These are phyloP conservation scores for Erebia aethiops DNA, from an alignment of 2,888 invertebrate genomes.

Conservation along the genomic window DNA sequence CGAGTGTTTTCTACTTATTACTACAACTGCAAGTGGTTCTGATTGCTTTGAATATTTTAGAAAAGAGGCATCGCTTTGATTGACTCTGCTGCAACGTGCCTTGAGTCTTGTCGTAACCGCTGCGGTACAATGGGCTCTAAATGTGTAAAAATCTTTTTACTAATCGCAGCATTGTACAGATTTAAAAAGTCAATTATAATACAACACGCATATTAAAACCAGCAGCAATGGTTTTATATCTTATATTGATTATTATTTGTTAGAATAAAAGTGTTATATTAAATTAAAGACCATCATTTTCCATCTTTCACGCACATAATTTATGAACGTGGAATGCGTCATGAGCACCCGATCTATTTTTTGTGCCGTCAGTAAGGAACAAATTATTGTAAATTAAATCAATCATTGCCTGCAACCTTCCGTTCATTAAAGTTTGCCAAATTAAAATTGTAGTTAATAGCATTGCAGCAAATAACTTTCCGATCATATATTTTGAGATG, in stretches of 20 bases:
- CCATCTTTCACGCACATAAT: conserved; percentile 3
- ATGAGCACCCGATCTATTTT: background rate
- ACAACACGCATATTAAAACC: background rate
- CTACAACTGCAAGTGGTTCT: too few relatives aligned
- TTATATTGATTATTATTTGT: background rate
- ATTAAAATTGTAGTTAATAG: conserved; percentile 63
- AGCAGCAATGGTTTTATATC: background rate
- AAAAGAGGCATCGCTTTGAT: too few relatives aligned
- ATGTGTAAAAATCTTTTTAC: background rate
- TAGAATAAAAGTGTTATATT: too few relatives aligned
- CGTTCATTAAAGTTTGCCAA: conserved; percentile 51
- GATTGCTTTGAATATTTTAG: too few relatives aligned
- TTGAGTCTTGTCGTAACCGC: conserved; percentile 17
- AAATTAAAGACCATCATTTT: background rate
- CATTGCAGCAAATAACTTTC: conserved; percentile 76
- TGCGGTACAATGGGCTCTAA: conserved; percentile 14
- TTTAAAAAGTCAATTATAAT: background rate
- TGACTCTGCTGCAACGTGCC: too few relatives aligned
- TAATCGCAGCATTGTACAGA: background rate
- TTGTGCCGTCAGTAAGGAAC: background rate
- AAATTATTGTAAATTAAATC: background rate
- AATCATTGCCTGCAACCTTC: conserved; percentile 65
- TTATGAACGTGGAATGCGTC: conserved; percentile 16
- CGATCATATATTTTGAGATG: conserved; percentile 65
- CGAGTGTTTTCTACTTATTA: too few relatives aligned